Evolutionary conservation across 2,888 invertebrate species (phyloP), one percentile per base, ranked within the genome.

Genomic region (Melanargia galathea): DNA sequence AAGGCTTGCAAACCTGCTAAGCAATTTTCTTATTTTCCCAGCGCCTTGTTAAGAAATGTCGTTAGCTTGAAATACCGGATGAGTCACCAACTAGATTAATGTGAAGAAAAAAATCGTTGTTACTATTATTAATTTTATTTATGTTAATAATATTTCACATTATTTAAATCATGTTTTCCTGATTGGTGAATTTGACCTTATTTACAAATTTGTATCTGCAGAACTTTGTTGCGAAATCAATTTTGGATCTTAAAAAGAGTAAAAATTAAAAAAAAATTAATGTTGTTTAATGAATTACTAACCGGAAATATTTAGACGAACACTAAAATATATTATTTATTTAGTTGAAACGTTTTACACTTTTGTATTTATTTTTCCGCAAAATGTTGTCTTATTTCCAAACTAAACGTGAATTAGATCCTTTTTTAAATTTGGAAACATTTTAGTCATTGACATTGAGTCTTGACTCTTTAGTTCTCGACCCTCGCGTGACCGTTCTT

Each of bases 401-500:
- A n/a, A n/a, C n/a, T n/a, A n/a, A n/a, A n/a, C n/a, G n/a, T n/a
- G n/a, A n/a, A n/a, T n/a, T n/a, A n/a, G n/a, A n/a, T n/a, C n/a
- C n/a, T n/a, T n/a, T n/a, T n/a, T n/a, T n/a, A n/a, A n/a, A n/a
- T n/a, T n/a, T n/a, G n/a, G n/a, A n/a, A n/a, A n/a, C n/a, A n/a
- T n/a, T n/a, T n/a, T n/a, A n/a, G 11, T 43, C 18, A 51, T 33
- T 10, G 20, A 35, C 20, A 35, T 11, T 16, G 51, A 49, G 48
- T 30, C 33, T 52, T 2, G 20, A 52, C 26, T 30, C 33, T 52
- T 2, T 13, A 52, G 35, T 33, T 18, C 16, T 26, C 35, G 49
- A 51, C 56, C 62, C 74, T 81, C 69, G 83, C 82, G 80, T 83
- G 83, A 79, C 73, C 73, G 71, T 71, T 67, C 13, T 6, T 20